Base-by-base conservation (phyloP, 2,113 vertebrate species). In the Chiloscyllium plagiosum region DNA sequence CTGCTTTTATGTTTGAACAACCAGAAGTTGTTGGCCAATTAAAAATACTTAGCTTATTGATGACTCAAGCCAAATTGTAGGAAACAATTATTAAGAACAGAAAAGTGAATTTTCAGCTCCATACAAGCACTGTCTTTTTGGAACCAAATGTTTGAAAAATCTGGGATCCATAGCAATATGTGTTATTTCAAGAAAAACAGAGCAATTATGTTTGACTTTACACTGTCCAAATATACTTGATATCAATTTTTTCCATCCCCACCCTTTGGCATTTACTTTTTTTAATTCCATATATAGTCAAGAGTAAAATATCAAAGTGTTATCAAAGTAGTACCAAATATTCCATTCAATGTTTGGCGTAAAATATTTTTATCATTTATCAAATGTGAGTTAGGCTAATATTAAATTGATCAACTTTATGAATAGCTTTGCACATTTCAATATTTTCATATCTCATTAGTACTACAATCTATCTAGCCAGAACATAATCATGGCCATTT, bases 321-420 rank as follows among this genome's bases (percentile, higher is more conserved):
- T 66, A 37, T 92, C 87, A 92, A 92, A 65, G 52, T 19, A 85
- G 2, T 22, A 47, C 17, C 10, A 33, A 26, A 47, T 83, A 83
- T 1, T 83, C 42, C 80, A 15, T 89, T 89, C 86, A 89, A 50
- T 26, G 19, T 92, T 61, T 61, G 52, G 26, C 29, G n/a, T 15
- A n/a, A 92, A n/a, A 92, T 65, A 92, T 61, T 92, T 90, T n/a
- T 92, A n/a, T 17, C 29, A 90, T 17, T 89, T 17, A 29, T 90
- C n/a, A 61, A 61, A 61, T 33, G 0, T 29, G 3, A 7, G 47
- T 15, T 89, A 15, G 12, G 52, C 26, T 90, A 52, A 19, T 70
- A 69, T 94, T 94, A 26, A 95, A 95, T 76, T 47, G 37, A 52
- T 95, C 24, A 76, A 33, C 42, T 50, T 8, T 68, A 95, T 95